Base-by-base conservation (phyloP, 2,113 vertebrate species). In the Nettapus auritus region DNA sequence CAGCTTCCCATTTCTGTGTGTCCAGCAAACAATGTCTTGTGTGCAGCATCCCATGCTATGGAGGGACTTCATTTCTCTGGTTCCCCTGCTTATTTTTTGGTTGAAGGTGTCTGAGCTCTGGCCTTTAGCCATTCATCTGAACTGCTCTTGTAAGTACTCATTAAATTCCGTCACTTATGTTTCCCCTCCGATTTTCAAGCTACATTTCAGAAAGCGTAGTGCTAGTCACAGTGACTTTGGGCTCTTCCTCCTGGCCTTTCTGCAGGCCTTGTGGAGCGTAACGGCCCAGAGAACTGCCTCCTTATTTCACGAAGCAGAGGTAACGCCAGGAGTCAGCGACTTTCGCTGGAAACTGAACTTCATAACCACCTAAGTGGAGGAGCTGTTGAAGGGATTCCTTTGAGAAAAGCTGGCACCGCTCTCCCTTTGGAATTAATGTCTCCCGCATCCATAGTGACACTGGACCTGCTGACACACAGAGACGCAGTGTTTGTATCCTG, bases 311-410 rank as follows among this genome's bases (percentile, higher is more conserved):
- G 86, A 86, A 93, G 69, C 53, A 95, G 80, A 90, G 92, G 76
- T 88, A 88, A 93, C 96, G 82, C 88, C 94, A 95, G 90, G 76
- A 91, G 82, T 68, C 82, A 85, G 90, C 56, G 78, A 82, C 80
- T 90, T 91, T 93, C 76, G 38, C 48, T 95, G 91, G 85, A 95
- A 71, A 70, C 77, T 77, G 91, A 80, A 88, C 79, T 96, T 92
- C 73, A 53, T 64, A 93, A 83, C 73, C 93, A 94, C 92, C 90
- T 93, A 93, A 74, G 86, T 83, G 82, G 70, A 89, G 56, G 82
- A 91, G 68, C 75, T 79, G 56, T 80, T 96, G 94, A 95, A 94
- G 92, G 93, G 94, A 91, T 93, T 91, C 85, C 82, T 94, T 94
- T 95, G 92, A 96, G 86, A 90, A 91, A 94, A 95, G 76, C 5